Percentiles rank a stretch among this genome's conserved stretches.
These are phyloP conservation scores for Ictalurus punctatus DNA, from an alignment of 2,113 vertebrate genomes.

Conservation along the genomic window DNA sequence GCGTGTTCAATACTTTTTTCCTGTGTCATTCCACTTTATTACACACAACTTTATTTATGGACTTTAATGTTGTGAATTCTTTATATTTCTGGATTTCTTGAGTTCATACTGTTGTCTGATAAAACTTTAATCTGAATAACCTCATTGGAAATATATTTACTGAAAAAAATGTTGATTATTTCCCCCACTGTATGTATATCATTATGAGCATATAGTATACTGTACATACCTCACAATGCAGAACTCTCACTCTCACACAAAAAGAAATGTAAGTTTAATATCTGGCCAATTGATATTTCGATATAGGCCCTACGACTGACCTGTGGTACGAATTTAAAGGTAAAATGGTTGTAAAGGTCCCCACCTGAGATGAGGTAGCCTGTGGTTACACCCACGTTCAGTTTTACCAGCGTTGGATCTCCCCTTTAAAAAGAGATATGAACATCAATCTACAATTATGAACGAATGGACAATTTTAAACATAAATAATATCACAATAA, in stretches of 20 bases:
- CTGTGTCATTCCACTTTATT: too few species aligned
- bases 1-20: too few species aligned
- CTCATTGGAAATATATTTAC: too few species aligned
- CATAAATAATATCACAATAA: neutral
- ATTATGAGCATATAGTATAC: neutral
- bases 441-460: neutral
- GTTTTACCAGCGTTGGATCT: conserved; percentile 73
- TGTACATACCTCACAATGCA: neutral
- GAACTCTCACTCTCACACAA: neutral
- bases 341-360: neutral
- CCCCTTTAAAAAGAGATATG: conserved; percentile 71
- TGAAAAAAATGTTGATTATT: too few species aligned
- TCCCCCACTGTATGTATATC: neutral
- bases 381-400: conserved; percentile 80
- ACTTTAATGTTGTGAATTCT: too few species aligned
- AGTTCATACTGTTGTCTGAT: too few species aligned
- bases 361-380: conserved; percentile 89
- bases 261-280: neutral
- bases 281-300: neutral
- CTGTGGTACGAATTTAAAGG: neutral
- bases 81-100: too few species aligned
- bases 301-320: neutral
- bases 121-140: too few species aligned
- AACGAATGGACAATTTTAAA: neutral
- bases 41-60: too few species aligned